Percentiles rank a stretch among this genome's conserved stretches.
Evolutionary conservation across 2,113 vertebrate genomes (phyloP).

Genomic region (Hepsetus odoe): DNA sequence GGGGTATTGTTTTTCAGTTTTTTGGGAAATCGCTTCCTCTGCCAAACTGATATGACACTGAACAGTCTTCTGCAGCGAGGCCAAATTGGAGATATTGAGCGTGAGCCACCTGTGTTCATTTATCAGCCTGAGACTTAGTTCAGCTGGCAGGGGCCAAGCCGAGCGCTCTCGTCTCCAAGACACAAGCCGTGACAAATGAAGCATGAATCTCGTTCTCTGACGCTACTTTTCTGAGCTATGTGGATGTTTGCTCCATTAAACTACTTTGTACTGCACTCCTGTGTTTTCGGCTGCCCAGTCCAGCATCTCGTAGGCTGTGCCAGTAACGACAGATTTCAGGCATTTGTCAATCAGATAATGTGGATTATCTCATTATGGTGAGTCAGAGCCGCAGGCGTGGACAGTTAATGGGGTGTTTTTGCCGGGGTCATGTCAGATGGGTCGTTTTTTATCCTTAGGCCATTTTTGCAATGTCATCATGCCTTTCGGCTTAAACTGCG

Average conservation of each 20-base stretch:
- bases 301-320: conserved; percentile 3
- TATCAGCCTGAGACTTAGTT: conserved; percentile 30
- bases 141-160: conserved; percentile 14
- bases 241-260: conserved; percentile 27
- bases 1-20: conserved; percentile 5
- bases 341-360: conserved; percentile 11
- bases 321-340: conserved; percentile 22
- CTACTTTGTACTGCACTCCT: conserved; percentile 13
- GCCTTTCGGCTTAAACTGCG: background rate
- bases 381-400: background rate
- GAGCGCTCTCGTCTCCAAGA: conserved; percentile 35
- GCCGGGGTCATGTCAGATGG: background rate
- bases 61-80: conserved; percentile 20
- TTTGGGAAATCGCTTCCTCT: background rate
- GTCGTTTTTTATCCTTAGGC: conserved; percentile 21
- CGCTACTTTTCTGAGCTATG: conserved; percentile 32
- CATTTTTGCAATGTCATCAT: conserved; percentile 3
- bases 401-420: conserved; percentile 5
- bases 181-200: conserved; percentile 40
- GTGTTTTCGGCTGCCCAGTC: conserved; percentile 21
- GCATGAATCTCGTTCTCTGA: conserved; percentile 36
- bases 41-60: conserved; percentile 24
- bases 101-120: conserved; percentile 40
- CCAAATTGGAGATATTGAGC: conserved; percentile 51
- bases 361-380: conserved; percentile 16